Evolutionary conservation across 2,797 vertebrate genomes (phyloP), one percentile per base, ranked within the genome.

Genomic region (Ateles fusciceps): DNA sequence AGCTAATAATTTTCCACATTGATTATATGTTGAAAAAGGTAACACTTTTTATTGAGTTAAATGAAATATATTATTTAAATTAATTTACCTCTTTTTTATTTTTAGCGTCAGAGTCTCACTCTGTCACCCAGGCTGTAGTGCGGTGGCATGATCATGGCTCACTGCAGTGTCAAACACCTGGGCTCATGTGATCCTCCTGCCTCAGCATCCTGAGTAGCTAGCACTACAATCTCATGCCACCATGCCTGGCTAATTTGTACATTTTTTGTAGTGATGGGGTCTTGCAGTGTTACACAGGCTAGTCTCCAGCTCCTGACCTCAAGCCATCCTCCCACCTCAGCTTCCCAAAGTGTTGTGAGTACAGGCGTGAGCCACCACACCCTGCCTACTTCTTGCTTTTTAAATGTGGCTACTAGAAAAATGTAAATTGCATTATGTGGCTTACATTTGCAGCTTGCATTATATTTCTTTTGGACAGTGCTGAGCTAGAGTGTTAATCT

Each of bases 21-120:
- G 26, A 79, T 61, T 81, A 33, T 36, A 39, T 79, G 36, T 89
- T 96, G n/a, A 86, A 89, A 94, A 94, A 91, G 15, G 24, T 89
- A 71, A 39, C n/a, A 30, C 15, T 92, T 95, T 92, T 26, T 42
- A 86, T 78, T 89, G 59, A 6, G 4, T 46, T 94, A 52, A 89
- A 26, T 57, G 57, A 83, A 50, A 44, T 91, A 71, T 68, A 50
- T 89, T 75, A 68, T 80, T 89, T 30, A 91, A 91, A 80, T 83
- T 91, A 85, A 92, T 86, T 80, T 36, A 39, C 68, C 21, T 72
- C 68, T 71, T 71, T 71, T 72, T 39, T 39, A 72, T 36, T 72
- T 72, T 72, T 72, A 22, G 68, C 39, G n/a, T 39, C 68, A 36
- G n/a, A 36, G 68, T 72, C 19, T 72, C 68, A 22, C 68, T 72